Base-by-base conservation (phyloP, 1,140 invertebrate species). In the Brachystomella parvula region DNA sequence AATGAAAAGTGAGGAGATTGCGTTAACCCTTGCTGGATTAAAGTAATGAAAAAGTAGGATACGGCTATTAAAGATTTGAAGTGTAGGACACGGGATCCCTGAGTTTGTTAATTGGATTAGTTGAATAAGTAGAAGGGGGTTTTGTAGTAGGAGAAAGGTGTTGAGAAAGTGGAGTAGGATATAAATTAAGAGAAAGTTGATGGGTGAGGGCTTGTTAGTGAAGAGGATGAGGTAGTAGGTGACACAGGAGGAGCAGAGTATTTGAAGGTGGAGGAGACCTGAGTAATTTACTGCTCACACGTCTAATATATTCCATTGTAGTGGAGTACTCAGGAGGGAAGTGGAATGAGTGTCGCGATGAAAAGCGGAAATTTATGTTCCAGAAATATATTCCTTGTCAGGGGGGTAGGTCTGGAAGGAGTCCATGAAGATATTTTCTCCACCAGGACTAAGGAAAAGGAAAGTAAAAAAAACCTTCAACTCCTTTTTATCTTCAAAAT, bases 361-460 rank as follows among this genome's bases (percentile, higher is more conserved):
- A 53, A 53, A 53, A 24, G 49, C 12, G 12, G 6, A 24, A 24
- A 53, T 53, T 53, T 53, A 53, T 53, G 49, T n/a, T 53, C 49
- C 49, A 53, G 12, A 24, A 53, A 53, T 53, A 53, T 15, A 53
- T 53, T 53, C 49, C 49, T 24, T 53, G 49, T 53, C 49, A 53
- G 49, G 39, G n/a, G n/a, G n/a, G n/a, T n/a, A n/a, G n/a, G n/a
- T n/a, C n/a, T n/a, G 9, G 9, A 53, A 53, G 24, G 49, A 53
- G 9, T 53, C 49, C 49, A 53, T 53, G 49, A 53, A 53, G 49
- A 53, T 24, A 24, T 53, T 26, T 15, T 53, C 49, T 53, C 49
- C 49, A 9, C n/a, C n/a, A 12, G 9, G 9, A 9, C 39, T 44
- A 12, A 9, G 9, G 9, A 12, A 9, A 12, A 9, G n/a, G 9